phyloP scores from a whole-genome alignment of 2,797 vertebrate genomes.

The Perodicticus potto region DNA sequence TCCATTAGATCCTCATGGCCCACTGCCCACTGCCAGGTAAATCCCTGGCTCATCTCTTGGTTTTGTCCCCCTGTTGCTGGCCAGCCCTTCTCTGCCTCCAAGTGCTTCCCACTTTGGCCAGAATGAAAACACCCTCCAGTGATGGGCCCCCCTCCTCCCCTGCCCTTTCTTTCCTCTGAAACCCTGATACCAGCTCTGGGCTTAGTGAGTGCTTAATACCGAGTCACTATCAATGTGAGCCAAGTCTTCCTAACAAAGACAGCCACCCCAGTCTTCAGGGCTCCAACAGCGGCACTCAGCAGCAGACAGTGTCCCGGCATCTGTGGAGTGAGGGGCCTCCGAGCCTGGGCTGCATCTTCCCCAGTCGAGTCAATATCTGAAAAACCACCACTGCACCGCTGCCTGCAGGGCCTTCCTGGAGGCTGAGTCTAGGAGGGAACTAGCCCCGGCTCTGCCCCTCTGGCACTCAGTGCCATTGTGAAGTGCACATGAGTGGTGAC shows the following conservation, averaged over 20 bases:
- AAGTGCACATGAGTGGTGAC: accelerated
- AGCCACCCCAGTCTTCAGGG: not conserved
- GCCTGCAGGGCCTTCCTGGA: accelerated
- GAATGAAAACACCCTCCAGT: not conserved
- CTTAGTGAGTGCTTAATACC: accelerated
- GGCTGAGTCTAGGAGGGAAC: not conserved
- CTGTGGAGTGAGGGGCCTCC: too few relatives aligned
- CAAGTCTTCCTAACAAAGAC: not conserved
- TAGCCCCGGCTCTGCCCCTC: not conserved
- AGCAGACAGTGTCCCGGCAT: not conserved
- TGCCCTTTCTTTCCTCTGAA: not conserved
- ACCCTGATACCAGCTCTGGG: too few relatives aligned
- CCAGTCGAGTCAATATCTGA: not conserved
- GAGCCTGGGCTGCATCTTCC: not conserved
- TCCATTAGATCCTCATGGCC: not conserved
- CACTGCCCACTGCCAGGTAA: not conserved
- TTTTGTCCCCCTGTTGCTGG: not conserved
- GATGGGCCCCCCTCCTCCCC: not conserved
- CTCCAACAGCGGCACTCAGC: not conserved
- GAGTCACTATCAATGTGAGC: accelerated
- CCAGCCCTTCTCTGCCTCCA: too few relatives aligned
- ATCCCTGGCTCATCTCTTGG: not conserved
- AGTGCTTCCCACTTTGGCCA: not conserved
- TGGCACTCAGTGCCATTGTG: not conserved
- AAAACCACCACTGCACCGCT: not conserved